Percentiles rank a stretch among this genome's conserved stretches.
Conservation (phyloP, 2,797 vertebrate genomes). For the Eupleurogrammus muticus region DNA sequence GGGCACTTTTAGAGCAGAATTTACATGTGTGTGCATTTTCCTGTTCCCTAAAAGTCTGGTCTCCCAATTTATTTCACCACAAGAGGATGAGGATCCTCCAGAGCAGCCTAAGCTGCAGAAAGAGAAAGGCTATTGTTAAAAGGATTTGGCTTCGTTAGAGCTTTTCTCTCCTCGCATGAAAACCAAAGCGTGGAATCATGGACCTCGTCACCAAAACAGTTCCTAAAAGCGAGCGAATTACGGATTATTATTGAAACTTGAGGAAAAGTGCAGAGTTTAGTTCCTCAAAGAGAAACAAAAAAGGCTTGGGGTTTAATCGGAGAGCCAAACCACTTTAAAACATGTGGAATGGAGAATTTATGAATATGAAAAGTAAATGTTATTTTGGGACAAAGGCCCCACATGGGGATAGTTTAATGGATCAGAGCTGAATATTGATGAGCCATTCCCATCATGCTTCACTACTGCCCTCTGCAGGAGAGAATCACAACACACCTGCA, state of each 20-base stretch:
- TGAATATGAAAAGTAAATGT: slow-evolving; percentile 37
- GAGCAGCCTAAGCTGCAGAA: slow-evolving; percentile 17
- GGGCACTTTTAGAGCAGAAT: not conserved
- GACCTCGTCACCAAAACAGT: slow-evolving; percentile 53
- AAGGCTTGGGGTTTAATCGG: slow-evolving; percentile 39
- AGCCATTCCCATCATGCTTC: slow-evolving; percentile 23
- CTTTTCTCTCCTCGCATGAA: slow-evolving; percentile 21
- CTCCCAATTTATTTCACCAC: slow-evolving; percentile 12
- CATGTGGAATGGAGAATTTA: slow-evolving; percentile 15
- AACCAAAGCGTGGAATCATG: slow-evolving; percentile 30
- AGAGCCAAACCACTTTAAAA: slow-evolving; percentile 42
- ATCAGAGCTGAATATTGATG: slow-evolving; percentile 1
- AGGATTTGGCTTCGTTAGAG: slow-evolving; percentile 55
- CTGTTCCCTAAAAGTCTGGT: slow-evolving; percentile 2
- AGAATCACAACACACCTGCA: not conserved
- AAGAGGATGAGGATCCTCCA: slow-evolving; percentile 15
- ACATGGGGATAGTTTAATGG: slow-evolving; percentile 17
- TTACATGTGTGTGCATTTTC: not conserved
- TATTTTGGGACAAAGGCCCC: slow-evolving; percentile 34
- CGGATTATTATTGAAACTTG: slow-evolving; percentile 37
- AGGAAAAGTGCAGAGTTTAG: slow-evolving; percentile 27
- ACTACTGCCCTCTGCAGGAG: slow-evolving; percentile 69
- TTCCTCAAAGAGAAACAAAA: slow-evolving; percentile 57
- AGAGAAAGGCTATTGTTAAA: slow-evolving; percentile 57
- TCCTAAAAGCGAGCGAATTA: slow-evolving; percentile 52